Conservation (phyloP, 2,888 invertebrate genomes). For the Cenopis cana region DNA sequence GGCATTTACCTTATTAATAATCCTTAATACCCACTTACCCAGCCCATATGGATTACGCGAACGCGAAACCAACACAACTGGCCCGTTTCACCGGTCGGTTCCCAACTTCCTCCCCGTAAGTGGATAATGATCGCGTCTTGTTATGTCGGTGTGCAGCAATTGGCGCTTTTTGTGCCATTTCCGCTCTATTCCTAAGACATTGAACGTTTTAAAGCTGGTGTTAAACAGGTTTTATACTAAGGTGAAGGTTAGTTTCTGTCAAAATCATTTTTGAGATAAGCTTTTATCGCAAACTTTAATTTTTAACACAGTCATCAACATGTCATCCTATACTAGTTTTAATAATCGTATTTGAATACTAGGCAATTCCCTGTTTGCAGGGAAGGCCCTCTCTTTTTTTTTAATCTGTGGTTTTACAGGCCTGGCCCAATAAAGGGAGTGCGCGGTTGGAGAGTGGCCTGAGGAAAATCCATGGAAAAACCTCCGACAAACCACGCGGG, state of each 20-base stretch:
- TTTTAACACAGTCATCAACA: no score
- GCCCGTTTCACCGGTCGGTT: conserved; percentile 25
- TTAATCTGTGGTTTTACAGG: no score
- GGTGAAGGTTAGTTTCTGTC: neutral
- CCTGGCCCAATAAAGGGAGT: no score
- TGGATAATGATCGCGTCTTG: conserved; percentile 31
- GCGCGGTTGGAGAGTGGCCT: no score
- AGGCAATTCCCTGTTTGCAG: no score
- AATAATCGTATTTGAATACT: no score
- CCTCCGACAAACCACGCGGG: no score
- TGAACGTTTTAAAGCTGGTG: conserved; percentile 4
- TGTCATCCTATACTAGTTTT: no score
- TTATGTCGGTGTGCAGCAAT: conserved; percentile 23
- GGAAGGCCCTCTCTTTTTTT: no score
- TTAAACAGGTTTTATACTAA: conserved; percentile 8
- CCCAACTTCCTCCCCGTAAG: conserved; percentile 30
- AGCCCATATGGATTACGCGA: conserved; percentile 13
- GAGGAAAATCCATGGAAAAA: no score
- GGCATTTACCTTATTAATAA: no score
- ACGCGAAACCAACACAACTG: conserved; percentile 30
- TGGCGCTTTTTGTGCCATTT: conserved; percentile 31
- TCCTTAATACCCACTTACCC: no score
- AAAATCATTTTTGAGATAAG: neutral
- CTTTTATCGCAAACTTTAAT: neutral
- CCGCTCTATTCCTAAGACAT: conserved; percentile 31